A percentile compares a stretch with the other conserved stretches of the same genome.
Evolutionary conservation across 2,113 vertebrate genomes (phyloP).

Genomic region (Solea solea): DNA sequence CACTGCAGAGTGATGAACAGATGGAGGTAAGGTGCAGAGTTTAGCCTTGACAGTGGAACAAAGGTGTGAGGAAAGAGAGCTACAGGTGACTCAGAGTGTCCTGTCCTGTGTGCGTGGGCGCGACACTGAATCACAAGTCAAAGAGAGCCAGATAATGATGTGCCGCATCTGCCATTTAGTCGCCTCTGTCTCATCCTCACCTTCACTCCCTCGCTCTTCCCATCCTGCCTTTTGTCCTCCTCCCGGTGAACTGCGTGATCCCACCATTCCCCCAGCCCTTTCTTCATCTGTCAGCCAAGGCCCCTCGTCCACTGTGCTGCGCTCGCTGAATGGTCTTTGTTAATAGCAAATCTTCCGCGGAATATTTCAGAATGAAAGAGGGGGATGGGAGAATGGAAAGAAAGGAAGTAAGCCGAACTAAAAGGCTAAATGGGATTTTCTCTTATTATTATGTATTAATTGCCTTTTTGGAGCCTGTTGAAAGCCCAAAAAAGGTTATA

Average conservation of each 20-base stretch:
- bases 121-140: slow-evolving; percentile 37
- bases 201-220: slow-evolving; percentile 41
- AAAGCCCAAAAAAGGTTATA: slow-evolving; percentile 71
- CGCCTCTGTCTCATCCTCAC: slow-evolving; percentile 17
- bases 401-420: slow-evolving; percentile 57
- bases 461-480: slow-evolving; percentile 63
- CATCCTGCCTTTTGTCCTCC: slow-evolving; percentile 52
- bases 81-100: slow-evolving; percentile 43
- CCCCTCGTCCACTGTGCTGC: slow-evolving; percentile 33
- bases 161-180: slow-evolving; percentile 32
- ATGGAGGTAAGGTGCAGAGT: neutral
- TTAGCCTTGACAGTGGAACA: slow-evolving; percentile 24
- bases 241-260: slow-evolving; percentile 41
- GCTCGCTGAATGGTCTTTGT: slow-evolving; percentile 70
- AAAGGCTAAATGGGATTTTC: slow-evolving; percentile 69
- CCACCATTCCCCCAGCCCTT: slow-evolving; percentile 31
- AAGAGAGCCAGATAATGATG: slow-evolving; percentile 23
- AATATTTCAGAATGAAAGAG: slow-evolving; percentile 72
- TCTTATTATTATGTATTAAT: slow-evolving; percentile 74
- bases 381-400: slow-evolving; percentile 57
- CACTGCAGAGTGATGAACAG: neutral
- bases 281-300: slow-evolving; percentile 52
- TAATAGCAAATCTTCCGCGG: slow-evolving; percentile 73
- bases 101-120: slow-evolving; percentile 26
- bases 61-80: slow-evolving; percentile 24